These are phyloP conservation scores for Branchipolynoe longqiensis DNA, from an alignment of 2,888 invertebrate species.

Conservation along the genomic window DNA sequence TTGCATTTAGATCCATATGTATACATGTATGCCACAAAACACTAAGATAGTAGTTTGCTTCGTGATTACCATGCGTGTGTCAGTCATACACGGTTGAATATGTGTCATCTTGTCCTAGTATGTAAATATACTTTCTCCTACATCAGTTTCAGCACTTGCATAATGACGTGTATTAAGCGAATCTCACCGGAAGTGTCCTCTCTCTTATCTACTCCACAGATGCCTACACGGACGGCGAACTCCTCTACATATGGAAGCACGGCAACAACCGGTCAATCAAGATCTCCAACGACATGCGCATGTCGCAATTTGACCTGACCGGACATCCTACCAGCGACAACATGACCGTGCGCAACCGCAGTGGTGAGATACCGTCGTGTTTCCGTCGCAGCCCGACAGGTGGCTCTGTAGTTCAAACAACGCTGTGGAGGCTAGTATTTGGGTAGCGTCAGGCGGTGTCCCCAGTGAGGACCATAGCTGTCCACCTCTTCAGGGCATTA, in stretches of 20 bases:
- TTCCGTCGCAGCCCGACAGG: neutral
- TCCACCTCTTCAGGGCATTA: no score
- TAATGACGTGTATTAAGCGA: no score
- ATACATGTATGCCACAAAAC: no score
- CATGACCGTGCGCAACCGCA: constrained; percentile 61
- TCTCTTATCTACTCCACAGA: constrained; percentile 58
- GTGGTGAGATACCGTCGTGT: constrained; percentile 54
- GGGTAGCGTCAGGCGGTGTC: no score
- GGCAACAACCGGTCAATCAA: constrained; percentile 64
- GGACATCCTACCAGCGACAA: constrained; percentile 62
- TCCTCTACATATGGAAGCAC: constrained; percentile 66
- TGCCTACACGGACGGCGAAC: constrained; percentile 65
- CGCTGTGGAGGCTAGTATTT: neutral
- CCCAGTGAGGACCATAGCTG: no score
- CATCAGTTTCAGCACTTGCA: no score
- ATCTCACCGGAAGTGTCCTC: neutral
- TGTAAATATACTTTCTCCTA: no score
- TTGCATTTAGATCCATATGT: no score
- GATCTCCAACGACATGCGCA: constrained; percentile 64
- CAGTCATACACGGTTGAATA: no score
- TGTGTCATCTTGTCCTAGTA: no score
- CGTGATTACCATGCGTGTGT: no score
- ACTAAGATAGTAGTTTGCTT: no score
- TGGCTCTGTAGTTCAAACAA: neutral
- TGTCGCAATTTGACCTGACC: constrained; percentile 67